phyloP scores from a whole-genome alignment of 2,113 vertebrate genomes.

The Boulengeromyrus knoepffleri region DNA sequence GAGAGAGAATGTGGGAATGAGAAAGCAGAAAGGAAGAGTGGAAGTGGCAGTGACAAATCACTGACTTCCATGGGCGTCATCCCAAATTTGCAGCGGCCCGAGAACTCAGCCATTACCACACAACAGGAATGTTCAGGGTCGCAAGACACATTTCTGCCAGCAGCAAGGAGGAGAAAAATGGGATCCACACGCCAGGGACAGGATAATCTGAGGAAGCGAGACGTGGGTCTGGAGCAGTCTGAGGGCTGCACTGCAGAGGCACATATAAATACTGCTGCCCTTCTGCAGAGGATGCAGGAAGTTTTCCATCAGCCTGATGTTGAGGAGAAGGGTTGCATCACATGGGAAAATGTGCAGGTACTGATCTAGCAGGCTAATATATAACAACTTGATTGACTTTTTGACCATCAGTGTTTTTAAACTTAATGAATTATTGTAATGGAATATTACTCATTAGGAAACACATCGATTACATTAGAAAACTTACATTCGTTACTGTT shows the following conservation, averaged over 20 bases:
- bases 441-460: background rate
- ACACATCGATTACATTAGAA: background rate
- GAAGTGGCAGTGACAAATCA: background rate
- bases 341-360: constrained; percentile 53
- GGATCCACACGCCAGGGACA: constrained; percentile 31
- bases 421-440: background rate
- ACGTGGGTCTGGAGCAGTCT: background rate
- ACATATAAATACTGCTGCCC: background rate
- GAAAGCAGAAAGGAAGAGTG: constrained; percentile 15
- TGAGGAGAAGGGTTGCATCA: constrained; percentile 40
- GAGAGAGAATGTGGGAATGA: background rate
- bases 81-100: background rate
- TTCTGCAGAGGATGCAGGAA: constrained; percentile 31
- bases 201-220: constrained; percentile 9
- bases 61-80: background rate
- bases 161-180: constrained; percentile 29
- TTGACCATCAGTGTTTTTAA: background rate
- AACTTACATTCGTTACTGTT: background rate
- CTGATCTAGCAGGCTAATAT: background rate
- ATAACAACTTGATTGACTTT: background rate
- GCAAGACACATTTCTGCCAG: background rate
- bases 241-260: background rate
- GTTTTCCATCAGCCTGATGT: constrained; percentile 35
- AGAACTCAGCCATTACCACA: background rate
- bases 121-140: background rate